Conservation (phyloP, 2,888 invertebrate genomes). For the Aethes cnicana region DNA sequence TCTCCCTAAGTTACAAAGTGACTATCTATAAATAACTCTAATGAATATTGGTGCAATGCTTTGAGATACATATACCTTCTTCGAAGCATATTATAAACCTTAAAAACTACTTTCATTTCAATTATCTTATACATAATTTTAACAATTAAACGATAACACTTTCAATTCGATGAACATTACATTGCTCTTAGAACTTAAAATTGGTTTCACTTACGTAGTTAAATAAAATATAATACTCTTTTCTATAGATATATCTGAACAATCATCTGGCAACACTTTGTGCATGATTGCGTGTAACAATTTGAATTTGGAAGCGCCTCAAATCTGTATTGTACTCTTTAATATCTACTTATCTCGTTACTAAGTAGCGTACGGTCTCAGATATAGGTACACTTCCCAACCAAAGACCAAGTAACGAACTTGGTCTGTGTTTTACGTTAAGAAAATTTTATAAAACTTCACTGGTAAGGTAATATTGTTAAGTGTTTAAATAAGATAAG, state of each 20-base stretch:
- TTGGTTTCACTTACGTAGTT: constrained; percentile 26
- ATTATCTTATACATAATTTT: constrained; percentile 10
- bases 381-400: too few species aligned
- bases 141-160: too few species aligned
- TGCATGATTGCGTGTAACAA: constrained; percentile 34
- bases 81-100: constrained; percentile 20
- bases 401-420: too few species aligned
- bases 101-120: constrained; percentile 15
- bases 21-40: constrained; percentile 25
- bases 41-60: constrained; percentile 30
- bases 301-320: constrained; percentile 26
- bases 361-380: background rate
- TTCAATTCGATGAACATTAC: constrained; percentile 23
- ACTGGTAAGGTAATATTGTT: too few species aligned
- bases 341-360: constrained; percentile 2
- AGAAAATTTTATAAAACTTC: too few species aligned
- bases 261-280: constrained; percentile 39
- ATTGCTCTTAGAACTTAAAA: constrained; percentile 23
- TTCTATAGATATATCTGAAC: constrained; percentile 40
- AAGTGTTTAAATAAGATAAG: too few species aligned
- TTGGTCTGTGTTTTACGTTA: too few species aligned
- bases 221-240: constrained; percentile 36
- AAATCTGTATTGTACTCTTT: constrained; percentile 18
- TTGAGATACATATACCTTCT: constrained; percentile 16
- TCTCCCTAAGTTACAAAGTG: constrained; percentile 23